Base-by-base conservation (phyloP, 2,888 invertebrate genomes). In the Cryptocephalus primarius region DNA sequence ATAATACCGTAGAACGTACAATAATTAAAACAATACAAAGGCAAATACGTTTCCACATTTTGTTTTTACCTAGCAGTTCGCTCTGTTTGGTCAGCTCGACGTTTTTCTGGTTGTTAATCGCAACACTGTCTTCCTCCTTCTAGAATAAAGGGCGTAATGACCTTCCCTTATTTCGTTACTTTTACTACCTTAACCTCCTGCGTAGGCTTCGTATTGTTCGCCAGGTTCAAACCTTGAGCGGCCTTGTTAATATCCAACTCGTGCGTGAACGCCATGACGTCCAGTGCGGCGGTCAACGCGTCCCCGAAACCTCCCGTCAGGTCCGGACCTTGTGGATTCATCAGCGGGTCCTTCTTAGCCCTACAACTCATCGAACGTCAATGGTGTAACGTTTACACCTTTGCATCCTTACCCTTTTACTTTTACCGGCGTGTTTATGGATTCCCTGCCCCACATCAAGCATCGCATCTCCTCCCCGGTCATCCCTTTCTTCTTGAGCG, bases 391-490 rank as follows among this genome's bases (percentile, higher is more conserved):
- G 6, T 36, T 36, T 11, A 36, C 4, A 36, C 6, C 6, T 4
- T 36, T n/a, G 22, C 3, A 42, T 45, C 41, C 40, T 55, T 71
- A 77, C 76, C 78, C 78, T 59, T 76, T 75, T 2, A 77, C 74
- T 70, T 87, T 85, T 10, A 88, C 81, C 0, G 91, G 91, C 4
- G 90, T 89, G 8, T 87, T 88, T 55, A 91, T 87, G 1, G 89
- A 89, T 33, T 87, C 87, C 32, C 90, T 76, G 10, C 90, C 91
- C 91, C 92, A 92, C 90, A 92, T 92, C 38, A 91, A 74, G 40
- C 85, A 77, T 6, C 90, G 75, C 70, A 92, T 75, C 65, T 89
- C 85, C 67, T 92, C 91, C 0, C 91, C 91, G 6, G 86, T 88
- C 75, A 91, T 83, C 33, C 85, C 85, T 44, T 88, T 78, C 60